Evolutionary conservation across 1,140 invertebrate genomes (phyloP).

Genomic region (Bombus ignitus): DNA sequence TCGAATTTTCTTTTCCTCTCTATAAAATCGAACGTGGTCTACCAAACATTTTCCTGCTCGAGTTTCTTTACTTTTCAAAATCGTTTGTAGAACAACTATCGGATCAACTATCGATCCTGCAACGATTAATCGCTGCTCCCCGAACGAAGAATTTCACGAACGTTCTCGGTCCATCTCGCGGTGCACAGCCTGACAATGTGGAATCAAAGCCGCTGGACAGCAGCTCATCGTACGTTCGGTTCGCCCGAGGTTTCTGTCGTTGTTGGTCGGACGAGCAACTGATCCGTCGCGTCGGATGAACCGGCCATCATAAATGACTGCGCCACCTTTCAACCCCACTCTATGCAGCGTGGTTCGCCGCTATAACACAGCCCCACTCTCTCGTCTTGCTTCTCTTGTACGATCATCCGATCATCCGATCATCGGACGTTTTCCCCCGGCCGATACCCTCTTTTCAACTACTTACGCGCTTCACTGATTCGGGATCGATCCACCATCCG

Average conservation of each 20-base stretch:
- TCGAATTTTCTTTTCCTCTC: too few species aligned
- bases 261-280: conserved; percentile 42
- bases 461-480: conserved; percentile 30
- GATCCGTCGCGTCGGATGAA: conserved; percentile 41
- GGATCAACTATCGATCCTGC: background rate
- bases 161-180: background rate
- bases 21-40: too few species aligned
- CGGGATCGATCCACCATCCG: conserved; percentile 22
- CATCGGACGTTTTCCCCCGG: conserved; percentile 51
- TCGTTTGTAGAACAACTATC: too few species aligned
- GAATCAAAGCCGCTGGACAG: too few species aligned
- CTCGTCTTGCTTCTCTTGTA: conserved; percentile 40
- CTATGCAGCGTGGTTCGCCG: conserved; percentile 52
- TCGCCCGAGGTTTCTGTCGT: conserved; percentile 13
- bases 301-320: conserved; percentile 62
- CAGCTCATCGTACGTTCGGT: background rate
- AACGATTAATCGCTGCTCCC: too few species aligned
- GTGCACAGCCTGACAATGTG: too few species aligned
- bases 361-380: conserved; percentile 61
- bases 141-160: background rate
- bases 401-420: conserved; percentile 40
- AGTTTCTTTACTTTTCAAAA: too few species aligned
- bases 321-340: conserved; percentile 67
- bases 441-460: conserved; percentile 38
- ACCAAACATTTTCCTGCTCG: too few species aligned